Base-by-base conservation (phyloP, 2,888 invertebrate genomes). In the Parochlus steinenii region DNA sequence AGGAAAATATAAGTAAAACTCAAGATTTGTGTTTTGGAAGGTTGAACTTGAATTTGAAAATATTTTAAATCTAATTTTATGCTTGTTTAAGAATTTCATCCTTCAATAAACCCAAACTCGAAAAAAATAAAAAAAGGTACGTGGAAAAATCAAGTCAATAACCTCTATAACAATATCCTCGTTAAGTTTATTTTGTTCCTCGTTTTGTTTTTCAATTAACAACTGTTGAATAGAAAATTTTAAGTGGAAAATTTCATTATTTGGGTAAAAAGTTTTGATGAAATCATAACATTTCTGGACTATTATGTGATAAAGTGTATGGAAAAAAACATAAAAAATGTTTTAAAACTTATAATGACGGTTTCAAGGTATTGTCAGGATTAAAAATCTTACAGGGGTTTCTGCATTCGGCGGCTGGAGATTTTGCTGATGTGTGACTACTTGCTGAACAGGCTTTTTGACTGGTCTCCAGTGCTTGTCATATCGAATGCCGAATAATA, bases 401-500 rank as follows among this genome's bases (percentile, higher is more conserved):
- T 48, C 47, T 6, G 44, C 45, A 35, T 44, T 46, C 8, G 33
- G 36, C 6, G 27, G 22, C 30, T 29, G 19, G 19, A 38, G 31
- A 44, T 43, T 35, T 27, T 12, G 31, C 23, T 23, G 30, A 61
- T 7, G 40, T 62, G 54, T 31, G 63, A 59, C 25, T 60, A 59
- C 5, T 56, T 39, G 62, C 52, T 45, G 63, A 56, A 34, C 57
- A 51, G 44, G 43, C 28, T 39, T 40, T 39, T 43, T 45, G 7
- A 42, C 40, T 36, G 46, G 48, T 40, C 69, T 61, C 71, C 71
- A 71, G 49, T 69, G 69, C 50, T 71, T 71, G 52, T 71, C 71
- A 48, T 71, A 71, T 14, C 71, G 62, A 51, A 71, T 71, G 39
- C 71, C 71, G 50, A 71, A 71, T 26, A 71, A 56, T 40, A 71